Conservation (phyloP, 2,797 vertebrate genomes). For the Margarornis squamiger region DNA sequence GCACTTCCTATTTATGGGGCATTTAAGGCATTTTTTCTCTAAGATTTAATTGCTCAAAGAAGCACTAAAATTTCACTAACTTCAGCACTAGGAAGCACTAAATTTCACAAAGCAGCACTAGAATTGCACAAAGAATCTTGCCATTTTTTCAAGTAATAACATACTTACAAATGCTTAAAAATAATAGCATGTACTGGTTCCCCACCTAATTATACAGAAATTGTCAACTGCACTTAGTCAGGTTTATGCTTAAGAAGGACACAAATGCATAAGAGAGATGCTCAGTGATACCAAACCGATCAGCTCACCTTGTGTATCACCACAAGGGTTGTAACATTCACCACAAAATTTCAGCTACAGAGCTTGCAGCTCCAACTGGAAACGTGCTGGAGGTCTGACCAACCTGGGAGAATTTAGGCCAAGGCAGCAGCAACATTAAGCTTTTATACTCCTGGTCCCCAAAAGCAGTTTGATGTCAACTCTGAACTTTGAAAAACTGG, state of each 20-base stretch:
- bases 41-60: background rate
- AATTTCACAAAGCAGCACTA: background rate
- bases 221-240: background rate
- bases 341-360: background rate
- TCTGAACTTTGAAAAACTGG: background rate
- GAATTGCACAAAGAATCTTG: background rate
- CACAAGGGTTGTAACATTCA: rapidly evolving
- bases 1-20: background rate
- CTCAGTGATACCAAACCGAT: background rate
- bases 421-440: background rate
- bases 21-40: background rate
- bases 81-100: too few relatives aligned
- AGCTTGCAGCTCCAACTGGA: background rate
- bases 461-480: background rate
- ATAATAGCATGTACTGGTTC: background rate
- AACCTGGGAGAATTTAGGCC: background rate
- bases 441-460: background rate
- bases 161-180: background rate
- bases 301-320: background rate
- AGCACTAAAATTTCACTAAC: background rate
- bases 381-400: background rate
- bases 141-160: background rate
- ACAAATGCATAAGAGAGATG: background rate
- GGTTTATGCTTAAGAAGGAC: background rate
- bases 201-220: background rate